Conservation (phyloP, 2,888 invertebrate genomes). For the Aphrophora alni region DNA sequence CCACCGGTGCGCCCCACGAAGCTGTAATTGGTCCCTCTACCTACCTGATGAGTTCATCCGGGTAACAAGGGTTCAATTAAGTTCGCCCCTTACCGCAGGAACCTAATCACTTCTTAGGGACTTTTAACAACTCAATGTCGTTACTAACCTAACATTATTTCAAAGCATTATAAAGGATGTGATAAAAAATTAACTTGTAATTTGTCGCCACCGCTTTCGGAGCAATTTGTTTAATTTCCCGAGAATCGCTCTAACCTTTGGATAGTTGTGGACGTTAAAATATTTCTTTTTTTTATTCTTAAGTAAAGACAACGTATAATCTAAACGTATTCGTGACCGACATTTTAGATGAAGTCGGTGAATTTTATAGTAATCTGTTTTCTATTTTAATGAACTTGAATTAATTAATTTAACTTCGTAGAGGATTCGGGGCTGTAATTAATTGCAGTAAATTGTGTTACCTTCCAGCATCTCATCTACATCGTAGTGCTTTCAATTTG, state of each 20-base stretch:
- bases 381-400: not conserved
- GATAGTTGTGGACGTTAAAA: not conserved
- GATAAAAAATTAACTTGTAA: not conserved
- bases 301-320: no score
- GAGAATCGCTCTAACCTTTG: not conserved
- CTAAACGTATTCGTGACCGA: not conserved
- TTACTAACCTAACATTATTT: not conserved
- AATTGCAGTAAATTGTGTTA: no score
- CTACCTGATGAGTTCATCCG: slow-evolving; percentile 2
- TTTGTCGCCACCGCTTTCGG: not conserved
- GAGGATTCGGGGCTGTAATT: no score
- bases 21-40: slow-evolving; percentile 6
- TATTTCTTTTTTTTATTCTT: not conserved
- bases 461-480: no score
- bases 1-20: not conserved
- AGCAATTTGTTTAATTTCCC: not conserved
- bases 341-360: not conserved
- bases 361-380: not conserved
- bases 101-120: not conserved
- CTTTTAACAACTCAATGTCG: slow-evolving; percentile 9
- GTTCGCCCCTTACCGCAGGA: not conserved
- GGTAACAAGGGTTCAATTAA: slow-evolving; percentile 9
- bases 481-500: no score
- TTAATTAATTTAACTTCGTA: no score
- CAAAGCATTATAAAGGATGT: not conserved